Evolutionary conservation across 1,140 invertebrate genomes (phyloP), one percentile per base, ranked within the genome.

Genomic region (Zaprionus kolodkinae): DNA sequence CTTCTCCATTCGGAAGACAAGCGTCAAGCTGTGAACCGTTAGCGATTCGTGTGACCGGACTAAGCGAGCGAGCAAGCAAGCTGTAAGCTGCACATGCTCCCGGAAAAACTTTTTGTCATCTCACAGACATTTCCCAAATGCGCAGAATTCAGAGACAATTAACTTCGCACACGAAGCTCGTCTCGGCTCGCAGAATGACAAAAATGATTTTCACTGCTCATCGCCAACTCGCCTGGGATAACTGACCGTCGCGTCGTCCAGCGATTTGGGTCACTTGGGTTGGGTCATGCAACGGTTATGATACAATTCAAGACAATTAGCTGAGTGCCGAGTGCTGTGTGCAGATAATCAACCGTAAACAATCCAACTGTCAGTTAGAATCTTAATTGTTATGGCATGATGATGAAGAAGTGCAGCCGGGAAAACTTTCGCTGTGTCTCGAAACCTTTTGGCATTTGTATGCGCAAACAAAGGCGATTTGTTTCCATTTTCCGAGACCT

Each of bases 241-340:
- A 56, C 65, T 72, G 81, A 65, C 64, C 84, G 70, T 63, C 76
- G n/a, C n/a, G 70, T 63, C 76, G 75, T 36, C 72, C 68, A 30
- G 68, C 25, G 80, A 87, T 89, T 88, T 87, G 74, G 84, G 84
- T 87, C 84, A 88, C 68, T 87, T 78, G 79, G 79, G 78, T 57
- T 69, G 66, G 85, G 85, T 88, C 85, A 88, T 69, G 45, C 85
- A 88, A 88, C 85, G 85, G 85, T 89, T 88, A 89, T 85, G 85
- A 85, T 89, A 88, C 78, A 88, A 88, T 88, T 89, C 85, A 79
- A 76, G 76, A 76, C 85, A 88, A 88, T 88, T 88, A 90, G 78
- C 63, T 70, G 59, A 45, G 57, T 83, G 72, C 38, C 40, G 5
- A 11, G 45, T 15, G 72, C 68, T 55, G 48, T 43, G 48, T 33